phyloP scores from a whole-genome alignment of 2,113 vertebrate genomes.

The Eira barbara region DNA sequence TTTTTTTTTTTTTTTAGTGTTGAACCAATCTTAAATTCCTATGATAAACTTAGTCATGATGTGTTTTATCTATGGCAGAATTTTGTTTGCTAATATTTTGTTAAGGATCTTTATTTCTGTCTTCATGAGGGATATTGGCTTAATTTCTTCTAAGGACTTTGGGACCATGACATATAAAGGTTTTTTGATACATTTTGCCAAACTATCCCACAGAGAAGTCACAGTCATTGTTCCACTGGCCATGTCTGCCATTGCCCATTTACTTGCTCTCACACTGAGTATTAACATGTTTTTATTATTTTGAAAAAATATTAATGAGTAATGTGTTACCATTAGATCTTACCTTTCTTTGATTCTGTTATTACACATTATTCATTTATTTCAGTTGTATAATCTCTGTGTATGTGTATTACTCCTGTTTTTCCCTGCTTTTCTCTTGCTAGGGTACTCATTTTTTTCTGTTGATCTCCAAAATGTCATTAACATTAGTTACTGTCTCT shows the following conservation, averaged over 20 bases:
- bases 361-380: not conserved
- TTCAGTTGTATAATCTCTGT: not conserved
- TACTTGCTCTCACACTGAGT: not conserved
- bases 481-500: not conserved
- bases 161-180: not conserved
- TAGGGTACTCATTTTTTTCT: not conserved
- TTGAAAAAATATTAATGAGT: not conserved
- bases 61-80: not conserved
- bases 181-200: constrained; percentile 21
- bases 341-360: not conserved
- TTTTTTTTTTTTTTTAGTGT: not conserved
- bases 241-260: not conserved
- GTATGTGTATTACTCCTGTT: not conserved
- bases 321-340: not conserved
- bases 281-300: not conserved
- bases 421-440: not conserved
- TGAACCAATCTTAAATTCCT: not conserved
- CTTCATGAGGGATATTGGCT: not conserved
- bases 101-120: not conserved
- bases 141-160: not conserved
- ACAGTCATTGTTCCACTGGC: not conserved
- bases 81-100: not conserved
- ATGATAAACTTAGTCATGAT: not conserved
- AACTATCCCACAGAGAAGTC: not conserved
- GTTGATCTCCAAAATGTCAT: not conserved